Evolutionary conservation across 2,888 invertebrate species (phyloP).

Genomic region (Microctonus aethiopoides): DNA sequence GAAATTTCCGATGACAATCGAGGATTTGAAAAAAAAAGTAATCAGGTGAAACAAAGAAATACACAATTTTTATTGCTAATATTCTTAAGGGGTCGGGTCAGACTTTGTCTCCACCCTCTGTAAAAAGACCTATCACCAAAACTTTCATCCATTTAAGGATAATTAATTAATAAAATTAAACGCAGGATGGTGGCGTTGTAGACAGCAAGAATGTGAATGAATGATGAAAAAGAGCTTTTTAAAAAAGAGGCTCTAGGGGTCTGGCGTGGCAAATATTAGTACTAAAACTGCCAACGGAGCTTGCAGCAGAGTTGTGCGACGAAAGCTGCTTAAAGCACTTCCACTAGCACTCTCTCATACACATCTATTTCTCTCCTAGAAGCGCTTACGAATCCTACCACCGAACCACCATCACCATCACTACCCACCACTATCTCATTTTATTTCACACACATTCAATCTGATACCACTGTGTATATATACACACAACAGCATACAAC

Average conservation of each 20-base stretch:
- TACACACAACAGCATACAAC: neutral
- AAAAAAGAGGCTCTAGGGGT: conserved; percentile 50
- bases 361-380: neutral
- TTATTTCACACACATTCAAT: neutral
- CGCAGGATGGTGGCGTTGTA: conserved; percentile 34
- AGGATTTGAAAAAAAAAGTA: no score
- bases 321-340: conserved; percentile 63
- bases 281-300: conserved; percentile 58
- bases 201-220: conserved; percentile 31
- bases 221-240: conserved; percentile 31
- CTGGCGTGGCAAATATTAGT: conserved; percentile 67
- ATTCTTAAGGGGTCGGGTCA: no score
- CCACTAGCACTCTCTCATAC: conserved; percentile 11
- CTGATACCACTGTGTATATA: neutral
- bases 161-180: conserved; percentile 1
- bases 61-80: no score
- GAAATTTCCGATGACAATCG: no score
- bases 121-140: no score
- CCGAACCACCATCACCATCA: conserved; percentile 17
- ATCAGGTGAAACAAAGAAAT: no score
- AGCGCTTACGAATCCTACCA: neutral
- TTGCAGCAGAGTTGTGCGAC: conserved; percentile 56
- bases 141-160: neutral
- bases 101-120: no score
- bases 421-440: neutral